Conservation (phyloP, 1,140 invertebrate species). For the Drosophila melanica region DNA sequence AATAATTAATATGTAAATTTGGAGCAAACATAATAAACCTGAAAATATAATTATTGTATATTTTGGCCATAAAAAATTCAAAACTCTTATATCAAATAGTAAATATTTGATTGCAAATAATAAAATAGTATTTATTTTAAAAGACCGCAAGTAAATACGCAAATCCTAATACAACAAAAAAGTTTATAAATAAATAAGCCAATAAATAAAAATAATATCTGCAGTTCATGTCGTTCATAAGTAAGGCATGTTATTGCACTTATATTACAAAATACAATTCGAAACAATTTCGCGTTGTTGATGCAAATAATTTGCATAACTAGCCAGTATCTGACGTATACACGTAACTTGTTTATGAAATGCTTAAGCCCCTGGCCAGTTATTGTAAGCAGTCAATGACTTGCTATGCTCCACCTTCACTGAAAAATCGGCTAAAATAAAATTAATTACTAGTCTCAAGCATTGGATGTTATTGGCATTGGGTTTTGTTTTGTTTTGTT, state of each 20-base stretch:
- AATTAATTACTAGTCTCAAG: conserved; percentile 40
- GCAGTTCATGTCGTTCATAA: neutral
- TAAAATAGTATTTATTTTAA: neutral
- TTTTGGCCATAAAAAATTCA: too few relatives aligned
- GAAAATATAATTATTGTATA: too few relatives aligned
- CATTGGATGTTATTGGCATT: conserved; percentile 18
- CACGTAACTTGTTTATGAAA: conserved; percentile 7
- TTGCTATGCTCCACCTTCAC: conserved; percentile 26
- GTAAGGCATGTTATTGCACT: neutral
- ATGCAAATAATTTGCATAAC: conserved; percentile 26
- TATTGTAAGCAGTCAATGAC: conserved; percentile 45
- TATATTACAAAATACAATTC: conserved; percentile 12
- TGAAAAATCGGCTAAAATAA: conserved; percentile 21
- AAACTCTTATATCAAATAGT: too few relatives aligned
- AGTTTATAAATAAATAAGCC: neutral
- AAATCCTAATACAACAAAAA: neutral
- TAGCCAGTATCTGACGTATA: conserved; percentile 20
- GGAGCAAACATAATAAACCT: too few relatives aligned
- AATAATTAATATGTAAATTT: too few relatives aligned
- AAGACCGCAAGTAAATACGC: neutral
- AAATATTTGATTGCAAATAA: neutral
- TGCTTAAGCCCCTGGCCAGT: conserved; percentile 10
- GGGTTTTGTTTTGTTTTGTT: conserved; percentile 3
- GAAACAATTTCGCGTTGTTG: conserved; percentile 8
- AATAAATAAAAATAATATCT: neutral